Base-by-base conservation (phyloP, 2,797 vertebrate genomes). In the Pseudocheirus occidentalis region DNA sequence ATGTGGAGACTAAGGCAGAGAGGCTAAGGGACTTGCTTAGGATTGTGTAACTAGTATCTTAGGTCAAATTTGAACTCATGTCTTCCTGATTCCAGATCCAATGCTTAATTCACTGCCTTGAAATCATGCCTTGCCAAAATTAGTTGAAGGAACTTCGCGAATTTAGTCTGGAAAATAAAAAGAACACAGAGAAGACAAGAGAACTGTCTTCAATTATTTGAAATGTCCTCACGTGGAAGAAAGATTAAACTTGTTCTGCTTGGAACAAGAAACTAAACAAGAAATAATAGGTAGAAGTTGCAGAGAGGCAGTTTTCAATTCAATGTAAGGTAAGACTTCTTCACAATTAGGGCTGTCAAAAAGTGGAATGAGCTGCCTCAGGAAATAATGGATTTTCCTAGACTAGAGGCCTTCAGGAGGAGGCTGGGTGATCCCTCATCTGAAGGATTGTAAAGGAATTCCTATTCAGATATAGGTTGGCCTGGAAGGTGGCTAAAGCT, bases 261-360 rank as follows among this genome's bases (percentile, higher is more conserved):
- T 87, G 73, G 40, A 87, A 87, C 40, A 87, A 87, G 73, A 87
- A 27, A 87, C 73, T 87, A 87, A 87, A 87, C 73, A 87, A 87
- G 40, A 87, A 87, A 87, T 50, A 87, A 87, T 27, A 87, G 73
- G 73, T 87, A 9, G 24, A 87, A 46, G 73, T 87, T 87, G 40
- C 73, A 46, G 73, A 87, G 40, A 87, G 7, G 73, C 73, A 87
- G 73, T 87, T 87, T 87, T 87, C 73, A 87, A 24, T 87, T 87
- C 73, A 27, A 0, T 46, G 21, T 50, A 50, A 50, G 73, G 73
- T 87, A 87, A 50, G 40, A 50, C 40, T 87, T 87, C 73, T 87
- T 87, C 40, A 87, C 73, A 87, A 87, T 87, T 50, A 87, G 40
- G 73, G 73, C 73, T 87, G 73, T 87, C 73, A 87, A 87, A 87